These are phyloP conservation scores for Diadumene lineata DNA, from an alignment of 92 coral and sea anemone genomes.

Conservation along the genomic window DNA sequence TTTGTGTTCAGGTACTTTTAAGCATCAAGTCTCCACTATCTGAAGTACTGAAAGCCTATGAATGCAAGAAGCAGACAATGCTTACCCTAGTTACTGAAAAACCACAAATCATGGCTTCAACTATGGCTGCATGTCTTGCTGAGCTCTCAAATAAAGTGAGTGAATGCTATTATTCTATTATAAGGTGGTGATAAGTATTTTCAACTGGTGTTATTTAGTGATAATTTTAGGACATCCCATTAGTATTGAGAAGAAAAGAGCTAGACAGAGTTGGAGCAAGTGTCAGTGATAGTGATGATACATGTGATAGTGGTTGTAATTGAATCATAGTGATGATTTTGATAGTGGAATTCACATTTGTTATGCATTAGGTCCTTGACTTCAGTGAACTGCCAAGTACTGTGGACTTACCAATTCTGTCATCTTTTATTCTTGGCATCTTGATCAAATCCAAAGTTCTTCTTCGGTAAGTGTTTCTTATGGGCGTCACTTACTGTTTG, in stretches of 20 bases:
- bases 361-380: conserved; percentile 14
- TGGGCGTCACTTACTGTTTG: neutral
- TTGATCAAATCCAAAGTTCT: conserved; percentile 47
- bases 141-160: conserved; percentile 43
- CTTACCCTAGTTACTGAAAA: conserved; percentile 21
- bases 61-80: conserved; percentile 40
- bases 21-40: conserved; percentile 45
- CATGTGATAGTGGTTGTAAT: neutral
- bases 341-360: neutral
- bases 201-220: too few relatives aligned
- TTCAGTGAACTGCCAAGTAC: conserved; percentile 9
- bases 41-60: conserved; percentile 54
- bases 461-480: conserved; percentile 26
- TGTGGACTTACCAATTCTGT: conserved; percentile 42
- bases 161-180: neutral
- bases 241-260: too few relatives aligned
- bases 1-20: conserved; percentile 37
- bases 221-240: too few relatives aligned
- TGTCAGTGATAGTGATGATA: neutral
- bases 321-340: neutral
- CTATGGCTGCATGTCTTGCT: conserved; percentile 53
- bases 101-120: conserved; percentile 47
- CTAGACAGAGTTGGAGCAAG: too few relatives aligned
- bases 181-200: too few relatives aligned
- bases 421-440: conserved; percentile 42